Percentiles rank a stretch among this genome's conserved stretches.
Conservation (phyloP, 2,113 vertebrate genomes). For the Isurus oxyrinchus region DNA sequence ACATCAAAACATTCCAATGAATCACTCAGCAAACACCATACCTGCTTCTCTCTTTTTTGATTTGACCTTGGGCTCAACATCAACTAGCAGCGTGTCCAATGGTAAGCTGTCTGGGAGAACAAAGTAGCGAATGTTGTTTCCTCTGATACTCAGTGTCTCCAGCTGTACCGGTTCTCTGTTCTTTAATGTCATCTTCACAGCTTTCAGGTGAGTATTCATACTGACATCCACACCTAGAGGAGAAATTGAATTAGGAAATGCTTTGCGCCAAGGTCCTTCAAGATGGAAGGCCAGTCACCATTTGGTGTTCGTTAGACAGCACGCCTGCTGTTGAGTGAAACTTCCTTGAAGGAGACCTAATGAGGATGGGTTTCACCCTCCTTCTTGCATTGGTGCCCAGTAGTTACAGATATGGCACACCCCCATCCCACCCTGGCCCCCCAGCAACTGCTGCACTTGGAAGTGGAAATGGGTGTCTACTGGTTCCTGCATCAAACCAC, state of each 20-base stretch:
- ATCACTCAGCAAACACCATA: slow-evolving; percentile 51
- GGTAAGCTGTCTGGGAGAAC: slow-evolving; percentile 96
- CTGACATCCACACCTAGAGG: slow-evolving; percentile 84
- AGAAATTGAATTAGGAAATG: not conserved
- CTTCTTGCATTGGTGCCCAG: not conserved
- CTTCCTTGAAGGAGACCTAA: not conserved
- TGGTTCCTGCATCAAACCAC: no score
- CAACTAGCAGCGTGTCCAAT: slow-evolving; percentile 90
- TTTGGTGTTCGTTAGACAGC: not conserved
- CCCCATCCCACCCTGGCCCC: not conserved
- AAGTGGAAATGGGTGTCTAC: not conserved
- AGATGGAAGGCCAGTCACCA: not conserved
- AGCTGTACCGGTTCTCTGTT: slow-evolving; percentile 94
- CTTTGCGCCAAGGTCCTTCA: not conserved
- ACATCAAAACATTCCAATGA: not conserved
- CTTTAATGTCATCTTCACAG: slow-evolving; percentile 97
- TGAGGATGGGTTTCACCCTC: not conserved
- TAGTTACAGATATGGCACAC: not conserved
- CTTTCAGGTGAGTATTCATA: slow-evolving; percentile 98
- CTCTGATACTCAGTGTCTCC: slow-evolving; percentile 90
- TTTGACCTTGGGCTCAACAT: slow-evolving; percentile 97
- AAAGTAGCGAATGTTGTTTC: slow-evolving; percentile 98
- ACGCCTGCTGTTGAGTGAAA: not conserved
- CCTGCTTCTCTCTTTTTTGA: slow-evolving; percentile 98
- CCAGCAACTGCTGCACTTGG: not conserved